These are phyloP conservation scores for Salvelinus namaycush DNA, from an alignment of 2,113 vertebrate genomes.

Conservation along the genomic window DNA sequence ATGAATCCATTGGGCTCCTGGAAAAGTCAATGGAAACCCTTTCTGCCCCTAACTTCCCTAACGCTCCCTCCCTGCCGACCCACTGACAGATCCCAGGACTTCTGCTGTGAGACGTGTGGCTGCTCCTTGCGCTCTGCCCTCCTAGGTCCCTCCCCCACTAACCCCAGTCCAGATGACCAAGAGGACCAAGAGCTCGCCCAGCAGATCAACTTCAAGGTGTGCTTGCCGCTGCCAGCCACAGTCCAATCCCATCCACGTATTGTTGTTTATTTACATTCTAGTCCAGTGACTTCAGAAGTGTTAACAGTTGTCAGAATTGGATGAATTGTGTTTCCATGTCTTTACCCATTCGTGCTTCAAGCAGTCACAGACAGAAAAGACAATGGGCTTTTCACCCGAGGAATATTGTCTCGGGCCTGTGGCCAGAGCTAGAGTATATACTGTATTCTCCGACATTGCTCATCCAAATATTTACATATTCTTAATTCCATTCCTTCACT, in stretches of 20 bases:
- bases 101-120: conserved; percentile 90
- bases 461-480: no score
- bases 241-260: neutral
- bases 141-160: conserved; percentile 80
- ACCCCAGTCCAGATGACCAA: conserved; percentile 82
- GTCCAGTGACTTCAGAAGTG: neutral
- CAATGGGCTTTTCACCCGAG: neutral
- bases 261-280: neutral
- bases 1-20: neutral
- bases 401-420: neutral
- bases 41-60: neutral
- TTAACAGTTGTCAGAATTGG: neutral
- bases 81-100: conserved; percentile 87
- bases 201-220: conserved; percentile 97
- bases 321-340: neutral
- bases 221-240: neutral
- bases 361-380: neutral
- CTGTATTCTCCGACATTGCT: no score
- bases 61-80: neutral
- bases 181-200: conserved; percentile 89
- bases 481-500: no score
- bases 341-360: neutral
- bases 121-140: conserved; percentile 86
- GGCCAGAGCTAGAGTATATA: neutral
- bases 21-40: neutral